phyloP scores from a whole-genome alignment of 2,797 vertebrate species.

The Schizothorax lantsangensis region DNA sequence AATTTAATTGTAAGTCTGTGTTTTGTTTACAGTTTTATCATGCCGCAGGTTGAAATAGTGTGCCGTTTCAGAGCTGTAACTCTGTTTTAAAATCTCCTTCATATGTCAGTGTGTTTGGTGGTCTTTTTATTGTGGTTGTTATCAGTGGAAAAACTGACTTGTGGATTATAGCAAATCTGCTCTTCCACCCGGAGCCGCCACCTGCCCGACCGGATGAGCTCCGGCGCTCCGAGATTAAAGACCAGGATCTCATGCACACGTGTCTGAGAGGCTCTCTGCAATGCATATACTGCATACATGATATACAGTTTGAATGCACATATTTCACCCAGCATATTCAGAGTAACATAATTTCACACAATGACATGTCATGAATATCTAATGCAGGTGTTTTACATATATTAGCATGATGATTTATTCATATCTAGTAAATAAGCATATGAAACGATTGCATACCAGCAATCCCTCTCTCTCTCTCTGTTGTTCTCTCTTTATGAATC shows the following conservation, averaged over 20 bases:
- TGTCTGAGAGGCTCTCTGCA: background rate
- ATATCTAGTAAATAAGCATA: slow-evolving; percentile 24
- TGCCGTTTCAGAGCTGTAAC: background rate
- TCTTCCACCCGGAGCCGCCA: background rate
- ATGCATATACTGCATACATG: background rate
- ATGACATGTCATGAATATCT: background rate
- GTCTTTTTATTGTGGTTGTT: background rate
- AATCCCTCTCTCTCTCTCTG: background rate
- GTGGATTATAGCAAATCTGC: slow-evolving; percentile 19
- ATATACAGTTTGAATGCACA: background rate
- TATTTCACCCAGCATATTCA: background rate
- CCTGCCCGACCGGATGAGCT: background rate
- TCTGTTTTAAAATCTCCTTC: background rate
- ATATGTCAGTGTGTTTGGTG: background rate
- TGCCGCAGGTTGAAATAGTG: background rate
- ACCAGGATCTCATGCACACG: background rate
- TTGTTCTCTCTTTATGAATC: background rate
- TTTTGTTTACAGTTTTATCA: background rate
- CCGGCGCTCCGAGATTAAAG: background rate
- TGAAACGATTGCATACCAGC: background rate
- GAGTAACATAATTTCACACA: background rate
- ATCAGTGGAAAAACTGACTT: slow-evolving; percentile 9
- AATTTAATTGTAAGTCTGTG: background rate
- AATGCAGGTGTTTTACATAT: slow-evolving; percentile 23
- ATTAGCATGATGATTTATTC: slow-evolving; percentile 26